Evolutionary conservation across 2,888 invertebrate species (phyloP), one percentile per base, ranked within the genome.

Genomic region (Eupithecia dodoneata): DNA sequence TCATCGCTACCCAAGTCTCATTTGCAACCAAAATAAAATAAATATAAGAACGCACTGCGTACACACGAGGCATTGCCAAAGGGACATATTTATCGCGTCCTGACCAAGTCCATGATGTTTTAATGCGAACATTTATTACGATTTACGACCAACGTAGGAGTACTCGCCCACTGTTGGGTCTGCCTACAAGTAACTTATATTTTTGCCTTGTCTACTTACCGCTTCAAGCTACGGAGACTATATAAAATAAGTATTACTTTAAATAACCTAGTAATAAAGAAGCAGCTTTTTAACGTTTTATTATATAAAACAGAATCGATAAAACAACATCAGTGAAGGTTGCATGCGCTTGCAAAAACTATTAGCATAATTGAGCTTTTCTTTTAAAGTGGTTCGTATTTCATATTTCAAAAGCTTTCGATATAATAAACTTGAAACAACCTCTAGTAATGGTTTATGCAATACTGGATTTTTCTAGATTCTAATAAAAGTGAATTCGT

Each of bases 121-220:
- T 88, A 91, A 90, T 88, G 89, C 84, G 77, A 84, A 87, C 86
- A 85, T 88, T 92, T 90, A 90, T 90, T 87, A 86, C 89, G 85
- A 92, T 91, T 93, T 91, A 92, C 87, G 89, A 85, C 78, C 83
- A 86, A 84, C 87, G 84, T 83, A 82, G 83, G 85, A 85, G 86
- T 82, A 84, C 82, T 83, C 91, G 89, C 92, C 91, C 88, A 90
- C 92, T 63, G 82, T 86, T 83, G 83, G 89, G 87, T 83, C 70
- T 47, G n/a, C 87, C 87, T 84, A 82, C 80, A 74, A 63, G 44
- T 18, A 74, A 76, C 81, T 79, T 79, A 82, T 85, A 84, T 86
- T 83, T 55, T 59, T 83, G 80, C 79, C 45, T 18, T 59, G 73
- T 78, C 63, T 76, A 76, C 42, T 74, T 72, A 55, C 74, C 76